These are phyloP conservation scores for Tineola bisselliella DNA, from an alignment of 2,888 invertebrate species.

Conservation along the genomic window DNA sequence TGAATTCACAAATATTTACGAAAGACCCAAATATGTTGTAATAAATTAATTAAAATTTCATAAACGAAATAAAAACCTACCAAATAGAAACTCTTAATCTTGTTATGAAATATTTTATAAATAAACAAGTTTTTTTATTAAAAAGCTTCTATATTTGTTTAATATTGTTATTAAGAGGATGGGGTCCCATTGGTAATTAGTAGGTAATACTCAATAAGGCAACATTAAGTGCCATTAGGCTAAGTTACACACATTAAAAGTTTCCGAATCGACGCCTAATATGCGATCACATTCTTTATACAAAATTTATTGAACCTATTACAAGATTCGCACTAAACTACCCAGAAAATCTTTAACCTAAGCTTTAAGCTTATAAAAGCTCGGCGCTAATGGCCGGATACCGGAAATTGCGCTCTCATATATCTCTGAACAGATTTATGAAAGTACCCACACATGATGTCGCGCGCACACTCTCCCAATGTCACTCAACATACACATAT, in stretches of 20 bases:
- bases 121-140: too few relatives aligned
- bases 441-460: conserved; percentile 76
- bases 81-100: too few relatives aligned
- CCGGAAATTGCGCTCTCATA: conserved; percentile 91
- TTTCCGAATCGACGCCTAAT: conserved; percentile 64
- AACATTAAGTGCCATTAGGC: conserved; percentile 53
- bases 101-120: too few relatives aligned
- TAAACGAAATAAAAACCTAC: too few relatives aligned
- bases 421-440: conserved; percentile 91
- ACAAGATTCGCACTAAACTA: conserved; percentile 69
- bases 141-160: too few relatives aligned
- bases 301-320: conserved; percentile 67
- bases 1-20: neutral
- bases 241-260: conserved; percentile 67
- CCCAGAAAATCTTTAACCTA: conserved; percentile 70
- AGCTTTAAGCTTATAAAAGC: conserved; percentile 74
- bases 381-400: conserved; percentile 85
- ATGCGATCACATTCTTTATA: conserved; percentile 68
- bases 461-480: conserved; percentile 45
- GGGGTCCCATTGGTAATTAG: too few relatives aligned
- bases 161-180: too few relatives aligned
- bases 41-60: too few relatives aligned
- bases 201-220: conserved; percentile 9
- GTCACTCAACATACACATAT: conserved; percentile 22
- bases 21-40: too few relatives aligned